phyloP scores from a whole-genome alignment of 2,113 vertebrate genomes.

The Oryzias melastigma region DNA sequence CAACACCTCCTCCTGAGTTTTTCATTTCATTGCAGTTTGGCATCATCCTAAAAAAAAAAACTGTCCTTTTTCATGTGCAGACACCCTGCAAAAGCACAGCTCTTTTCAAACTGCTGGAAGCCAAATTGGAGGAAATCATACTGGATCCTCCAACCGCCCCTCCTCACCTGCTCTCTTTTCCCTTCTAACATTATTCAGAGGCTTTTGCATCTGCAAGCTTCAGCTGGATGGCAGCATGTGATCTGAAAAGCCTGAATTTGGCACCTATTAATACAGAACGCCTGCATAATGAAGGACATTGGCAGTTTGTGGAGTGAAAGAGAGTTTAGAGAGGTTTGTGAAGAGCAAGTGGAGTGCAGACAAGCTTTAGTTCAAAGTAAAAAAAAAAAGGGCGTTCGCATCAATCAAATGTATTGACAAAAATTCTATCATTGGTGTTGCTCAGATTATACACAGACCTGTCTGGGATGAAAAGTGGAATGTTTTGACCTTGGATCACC shows the following conservation, averaged over 20 bases:
- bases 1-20: background rate
- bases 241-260: conserved; percentile 40
- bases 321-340: conserved; percentile 14
- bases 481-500: conserved; percentile 22
- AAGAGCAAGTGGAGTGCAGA: conserved; percentile 16
- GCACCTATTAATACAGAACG: conserved; percentile 26
- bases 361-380: conserved; percentile 5
- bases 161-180: conserved; percentile 3
- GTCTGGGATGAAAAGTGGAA: conserved; percentile 28
- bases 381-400: conserved; percentile 12
- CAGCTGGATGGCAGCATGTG: conserved; percentile 13
- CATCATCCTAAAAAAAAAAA: background rate
- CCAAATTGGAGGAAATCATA: conserved; percentile 31
- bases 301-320: conserved; percentile 21
- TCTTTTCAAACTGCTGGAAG: conserved; percentile 20
- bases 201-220: conserved; percentile 32
- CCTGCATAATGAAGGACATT: conserved; percentile 16
- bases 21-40: background rate
- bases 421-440: conserved; percentile 14
- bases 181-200: conserved; percentile 26
- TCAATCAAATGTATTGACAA: conserved; percentile 20
- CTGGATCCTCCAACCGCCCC: background rate
- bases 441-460: conserved; percentile 6
- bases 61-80: background rate
- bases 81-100: conserved; percentile 5